A percentile compares a stretch with the other conserved stretches of the same genome.
phyloP scores from a whole-genome alignment of 2,888 invertebrate species.

The Pyralis farinalis region DNA sequence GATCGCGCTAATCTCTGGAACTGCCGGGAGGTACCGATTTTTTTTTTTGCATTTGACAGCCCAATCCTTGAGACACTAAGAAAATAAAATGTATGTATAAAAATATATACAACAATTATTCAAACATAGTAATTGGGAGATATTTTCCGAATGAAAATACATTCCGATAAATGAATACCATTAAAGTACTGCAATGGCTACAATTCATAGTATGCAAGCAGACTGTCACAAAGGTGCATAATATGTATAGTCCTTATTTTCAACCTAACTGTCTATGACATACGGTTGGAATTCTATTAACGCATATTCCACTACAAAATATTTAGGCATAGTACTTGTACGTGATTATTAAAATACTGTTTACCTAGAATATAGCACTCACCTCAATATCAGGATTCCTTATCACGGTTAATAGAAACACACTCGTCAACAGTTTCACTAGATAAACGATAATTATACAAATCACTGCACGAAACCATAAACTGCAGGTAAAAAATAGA shows the following conservation, averaged over 20 bases:
- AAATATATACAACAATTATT: no score
- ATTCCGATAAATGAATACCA: neutral
- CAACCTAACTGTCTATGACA: neutral
- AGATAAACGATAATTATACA: neutral
- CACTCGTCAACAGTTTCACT: neutral
- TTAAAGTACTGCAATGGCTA: neutral
- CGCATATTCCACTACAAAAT: neutral
- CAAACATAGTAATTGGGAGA: no score
- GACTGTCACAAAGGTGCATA: neutral
- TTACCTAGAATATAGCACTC: neutral
- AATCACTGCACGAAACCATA: constrained; percentile 1
- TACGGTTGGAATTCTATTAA: neutral
- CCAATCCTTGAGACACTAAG: no score
- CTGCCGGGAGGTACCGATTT: no score
- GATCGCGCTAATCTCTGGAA: no score
- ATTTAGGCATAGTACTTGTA: neutral
- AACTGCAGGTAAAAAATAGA: neutral
- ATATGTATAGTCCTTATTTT: neutral
- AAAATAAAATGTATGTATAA: no score
- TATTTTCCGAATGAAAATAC: no score
- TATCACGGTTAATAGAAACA: neutral
- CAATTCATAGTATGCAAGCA: neutral
- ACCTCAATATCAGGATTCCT: neutral
- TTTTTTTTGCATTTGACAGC: no score
- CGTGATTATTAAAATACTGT: neutral